Evolutionary conservation across 2,888 invertebrate species (phyloP), one percentile per base, ranked within the genome.

Genomic region (Ennomos quercinarius): DNA sequence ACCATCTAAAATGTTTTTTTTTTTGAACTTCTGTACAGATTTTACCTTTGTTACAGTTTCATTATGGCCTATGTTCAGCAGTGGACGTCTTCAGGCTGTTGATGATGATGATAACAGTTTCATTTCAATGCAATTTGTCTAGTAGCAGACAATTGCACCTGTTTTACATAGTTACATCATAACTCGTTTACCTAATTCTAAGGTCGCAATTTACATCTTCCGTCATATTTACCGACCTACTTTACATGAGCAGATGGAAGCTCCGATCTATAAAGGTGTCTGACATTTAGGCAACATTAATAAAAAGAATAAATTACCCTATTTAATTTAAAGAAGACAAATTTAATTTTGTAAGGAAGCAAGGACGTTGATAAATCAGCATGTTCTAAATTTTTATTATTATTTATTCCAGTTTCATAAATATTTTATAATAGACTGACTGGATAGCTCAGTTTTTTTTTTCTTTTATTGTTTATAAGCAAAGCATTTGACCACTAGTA

Each of bases 281-380:
- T 42, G 47, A 55, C 54, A 55, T 55, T 55, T 46, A 46, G 46
- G 12, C 9, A 46, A 37, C 17, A 13, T 37, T 46, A 13, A 46
- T 45, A 36, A 10, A 12, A 10, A 10, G 37, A 37, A 46, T 46
- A 46, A 46, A 46, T 46, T 46, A 13, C 9, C 13, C 35, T 9
- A n/a, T 12, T 10, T 10, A 6, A 37, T 12, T 44, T 34, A 5
- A 9, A n/a, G 13, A 36, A 5, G 46, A 13, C 36, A 37, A 37
- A 46, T 37, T 17, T 37, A 37, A 46, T 17, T 45, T 13, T 37
- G 13, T 46, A 13, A 11, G 8, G 37, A 5, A 6, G 13, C 9
- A 11, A 46, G 46, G 37, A 35, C 13, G 9, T 4, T 27, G 8
- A 46, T 46, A 13, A 45, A 45, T 45, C 12, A 13, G 9, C 10